Base-by-base conservation (phyloP, 2,888 invertebrate species). In the Julus scandinavius region DNA sequence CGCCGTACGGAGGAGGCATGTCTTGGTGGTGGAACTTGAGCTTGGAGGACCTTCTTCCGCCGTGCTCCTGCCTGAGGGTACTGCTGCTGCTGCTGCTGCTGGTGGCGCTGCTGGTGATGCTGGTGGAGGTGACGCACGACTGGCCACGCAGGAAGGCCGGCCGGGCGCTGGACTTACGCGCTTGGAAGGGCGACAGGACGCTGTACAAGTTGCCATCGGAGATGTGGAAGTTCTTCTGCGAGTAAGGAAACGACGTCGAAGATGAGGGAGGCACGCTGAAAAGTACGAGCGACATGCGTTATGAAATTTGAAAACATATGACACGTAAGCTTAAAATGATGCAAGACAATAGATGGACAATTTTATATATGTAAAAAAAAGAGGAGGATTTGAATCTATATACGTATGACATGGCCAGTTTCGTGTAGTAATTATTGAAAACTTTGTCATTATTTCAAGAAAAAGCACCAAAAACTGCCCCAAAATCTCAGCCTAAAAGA, bases 11-110 rank as follows among this genome's bases (percentile, higher is more conserved):
- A 0, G 89, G 58, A 17, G 89, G 88, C 50, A 89, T 72, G 87
- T 87, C 0, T 96, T 96, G 96, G 91, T 96, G 96, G 91, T 96
- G 96, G 92, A 96, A 96, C 91, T 96, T 95, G 87, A 96, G 93
- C 92, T 96, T 96, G 94, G 95, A 94, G 45, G 87, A 93, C 85
- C 95, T 95, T 29, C 29, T 29, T 29, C 29, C 29, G 29, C 29
- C 29, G 29, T 29, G 29, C 29, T 29, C 29, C 29, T 29, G 29
- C 29, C 29, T 29, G 29, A 29, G 29, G 29, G 29, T 29, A 1
- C 29, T 17, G 45, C 88, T 50, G 45, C 29, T 40, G 20, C 85
- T 50, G 50, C 29, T 88, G 49, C 38, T 7, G 72, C 15, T 41
- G 50, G 3, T 4, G 2, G 80, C 4, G 15, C 17, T 20, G 80